Conservation (phyloP, 64 coral and sea anemone genomes). For the Dendrophyllia cribrosa region DNA sequence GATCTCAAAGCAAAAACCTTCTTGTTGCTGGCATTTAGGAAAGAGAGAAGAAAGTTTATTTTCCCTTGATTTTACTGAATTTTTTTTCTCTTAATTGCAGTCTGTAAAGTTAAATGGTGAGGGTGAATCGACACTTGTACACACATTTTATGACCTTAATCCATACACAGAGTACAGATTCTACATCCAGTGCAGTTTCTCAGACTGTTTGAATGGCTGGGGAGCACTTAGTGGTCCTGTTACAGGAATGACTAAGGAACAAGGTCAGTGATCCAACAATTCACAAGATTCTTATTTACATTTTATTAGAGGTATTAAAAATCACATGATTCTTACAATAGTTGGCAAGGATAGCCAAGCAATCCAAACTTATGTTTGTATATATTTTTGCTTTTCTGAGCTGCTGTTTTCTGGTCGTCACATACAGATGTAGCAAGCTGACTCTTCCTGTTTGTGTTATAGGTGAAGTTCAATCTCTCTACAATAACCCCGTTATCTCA, state of each 20-base stretch:
- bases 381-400: too few species aligned
- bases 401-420: too few species aligned
- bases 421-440: too few species aligned
- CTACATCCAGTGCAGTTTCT: slow-evolving; percentile 17
- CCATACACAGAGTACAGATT: slow-evolving; percentile 19
- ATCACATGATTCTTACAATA: too few species aligned
- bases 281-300: neutral
- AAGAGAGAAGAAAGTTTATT: neutral
- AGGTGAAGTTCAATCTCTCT: too few species aligned
- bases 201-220: neutral
- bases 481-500: too few species aligned
- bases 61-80: neutral
- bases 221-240: neutral
- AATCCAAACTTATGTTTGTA: too few species aligned
- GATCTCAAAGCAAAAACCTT: too few species aligned
- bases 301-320: too few species aligned
- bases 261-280: neutral
- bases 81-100: neutral
- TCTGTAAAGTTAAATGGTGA: neutral
- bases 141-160: neutral
- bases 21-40: too few species aligned
- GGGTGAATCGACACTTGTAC: neutral
- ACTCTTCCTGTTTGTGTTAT: too few species aligned
- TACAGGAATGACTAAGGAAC: neutral
- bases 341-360: too few species aligned